These are phyloP conservation scores for Calyptomena viridis DNA, from an alignment of 2,113 vertebrate genomes.

Conservation along the genomic window DNA sequence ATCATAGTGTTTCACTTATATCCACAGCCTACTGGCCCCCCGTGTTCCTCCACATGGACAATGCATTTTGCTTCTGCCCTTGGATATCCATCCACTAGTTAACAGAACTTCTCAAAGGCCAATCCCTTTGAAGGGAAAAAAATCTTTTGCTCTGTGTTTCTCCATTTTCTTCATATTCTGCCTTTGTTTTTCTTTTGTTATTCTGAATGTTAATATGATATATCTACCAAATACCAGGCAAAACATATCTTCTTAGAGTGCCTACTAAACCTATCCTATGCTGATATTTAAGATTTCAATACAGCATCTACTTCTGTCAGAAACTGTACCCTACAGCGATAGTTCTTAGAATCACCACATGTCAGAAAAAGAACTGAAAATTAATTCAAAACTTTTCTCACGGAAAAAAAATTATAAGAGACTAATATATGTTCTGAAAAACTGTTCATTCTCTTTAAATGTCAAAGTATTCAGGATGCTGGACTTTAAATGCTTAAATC, in stretches of 20 bases:
- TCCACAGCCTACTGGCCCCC: slow-evolving; percentile 37
- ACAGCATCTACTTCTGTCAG: background rate
- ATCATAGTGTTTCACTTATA: slow-evolving; percentile 43
- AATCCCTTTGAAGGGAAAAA: slow-evolving; percentile 31
- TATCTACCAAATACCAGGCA: background rate
- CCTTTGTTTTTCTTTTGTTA: slow-evolving; percentile 2
- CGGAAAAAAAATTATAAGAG: background rate
- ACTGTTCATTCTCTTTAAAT: slow-evolving; percentile 33
- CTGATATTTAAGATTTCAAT: background rate
- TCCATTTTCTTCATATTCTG: background rate
- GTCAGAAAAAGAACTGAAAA: slow-evolving; percentile 4
- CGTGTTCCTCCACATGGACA: slow-evolving; percentile 55
- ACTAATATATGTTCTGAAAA: slow-evolving; percentile 11
- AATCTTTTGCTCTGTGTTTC: background rate
- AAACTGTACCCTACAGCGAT: background rate
- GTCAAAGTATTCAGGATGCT: background rate
- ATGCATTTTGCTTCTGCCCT: slow-evolving; percentile 63
- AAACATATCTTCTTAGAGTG: background rate
- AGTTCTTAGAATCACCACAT: background rate
- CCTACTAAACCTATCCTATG: background rate
- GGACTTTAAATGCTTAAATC: slow-evolving; percentile 32
- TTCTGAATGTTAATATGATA: background rate
- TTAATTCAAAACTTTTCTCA: background rate
- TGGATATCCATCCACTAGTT: slow-evolving; percentile 68
- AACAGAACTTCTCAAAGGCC: slow-evolving; percentile 68